Base-by-base conservation (phyloP, 1,140 invertebrate species). In the Zaprionus kolodkinae region DNA sequence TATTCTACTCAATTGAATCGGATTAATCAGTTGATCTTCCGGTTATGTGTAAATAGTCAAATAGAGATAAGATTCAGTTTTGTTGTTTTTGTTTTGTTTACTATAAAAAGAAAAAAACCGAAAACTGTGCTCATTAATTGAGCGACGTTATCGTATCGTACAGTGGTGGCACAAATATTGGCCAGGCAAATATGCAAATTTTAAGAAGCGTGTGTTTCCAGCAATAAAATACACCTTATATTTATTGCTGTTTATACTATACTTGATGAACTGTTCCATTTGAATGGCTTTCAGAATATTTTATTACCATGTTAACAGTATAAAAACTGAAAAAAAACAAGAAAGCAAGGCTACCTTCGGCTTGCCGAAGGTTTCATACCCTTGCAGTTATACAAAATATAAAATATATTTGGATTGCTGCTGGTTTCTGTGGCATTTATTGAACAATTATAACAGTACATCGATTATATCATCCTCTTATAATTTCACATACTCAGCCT, bases 1-100 rank as follows among this genome's bases (percentile, higher is more conserved):
- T 56, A 13, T 90, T 74, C 55, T 89, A 86, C 54, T 56, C 76
- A 50, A 87, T 66, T 35, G 27, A 6, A 88, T 38, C 62, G 89
- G 30, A 50, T 75, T 48, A 88, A 88, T 48, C 81, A 81, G 11
- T 35, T 88, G 12, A 62, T 88, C 27, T 89, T 88, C 38, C 76
- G 17, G 17, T 72, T 77, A 25, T 52, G 13, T 43, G 25, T 25
- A 11, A 25, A 12, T 25, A 45, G 40, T 15, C n/a, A 45, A 45
- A 15, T 45, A 50, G 45, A 50, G 17, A 11, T 50, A 50, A 50
- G 45, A 21, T 50, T 50, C 15, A 21, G 15, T 12, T 50, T 45
- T 30, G 27, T 30, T 30, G 1, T 30, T 30, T 6, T 48, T 48
- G 21, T 48, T 50, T 50, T 50, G 15, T 50, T 50, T 50, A 25